Evolutionary conservation across 1,140 invertebrate species (phyloP).

Genomic region (Dryas iulia): DNA sequence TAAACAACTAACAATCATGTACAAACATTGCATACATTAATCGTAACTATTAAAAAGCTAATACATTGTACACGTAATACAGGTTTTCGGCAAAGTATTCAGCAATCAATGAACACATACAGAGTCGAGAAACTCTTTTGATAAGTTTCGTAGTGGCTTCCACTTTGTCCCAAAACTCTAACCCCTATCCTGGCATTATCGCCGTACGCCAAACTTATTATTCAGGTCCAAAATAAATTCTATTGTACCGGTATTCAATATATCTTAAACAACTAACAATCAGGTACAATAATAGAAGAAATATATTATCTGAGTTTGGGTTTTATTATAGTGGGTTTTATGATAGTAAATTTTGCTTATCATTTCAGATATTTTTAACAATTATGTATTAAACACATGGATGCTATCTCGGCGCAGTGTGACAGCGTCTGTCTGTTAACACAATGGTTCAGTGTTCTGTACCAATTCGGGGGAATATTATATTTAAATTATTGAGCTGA

Average conservation of each 20-base stretch:
- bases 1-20: too few species aligned
- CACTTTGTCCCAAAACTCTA: neutral
- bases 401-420: too few species aligned
- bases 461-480: too few species aligned
- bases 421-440: too few species aligned
- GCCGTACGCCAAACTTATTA: neutral
- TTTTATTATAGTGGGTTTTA: too few species aligned
- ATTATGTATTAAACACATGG: too few species aligned
- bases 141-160: neutral
- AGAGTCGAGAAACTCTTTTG: neutral
- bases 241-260: neutral
- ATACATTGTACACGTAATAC: neutral
- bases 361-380: too few species aligned
- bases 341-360: too few species aligned
- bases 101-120: neutral
- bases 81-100: neutral
- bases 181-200: neutral
- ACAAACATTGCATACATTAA: too few species aligned
- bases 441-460: too few species aligned
- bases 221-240: neutral
- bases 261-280: neutral
- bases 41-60: neutral
- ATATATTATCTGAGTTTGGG: neutral
- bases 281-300: too few species aligned
- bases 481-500: too few species aligned